Conservation (phyloP, 2,888 invertebrate genomes). For the Calameuta pallipes region DNA sequence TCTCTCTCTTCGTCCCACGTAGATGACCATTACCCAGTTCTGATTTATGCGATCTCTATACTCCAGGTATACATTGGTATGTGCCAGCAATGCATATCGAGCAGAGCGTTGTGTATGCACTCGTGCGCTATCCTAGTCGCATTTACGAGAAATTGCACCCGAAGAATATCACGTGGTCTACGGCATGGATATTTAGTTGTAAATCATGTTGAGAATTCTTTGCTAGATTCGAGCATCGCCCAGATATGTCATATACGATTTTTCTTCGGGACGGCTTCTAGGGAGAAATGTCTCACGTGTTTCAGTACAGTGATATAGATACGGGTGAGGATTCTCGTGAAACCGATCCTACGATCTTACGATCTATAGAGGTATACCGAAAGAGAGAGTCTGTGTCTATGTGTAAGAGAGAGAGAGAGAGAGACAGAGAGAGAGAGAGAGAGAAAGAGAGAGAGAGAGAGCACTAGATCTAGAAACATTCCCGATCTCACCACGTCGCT, state of each 20-base stretch:
- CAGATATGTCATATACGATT: background rate
- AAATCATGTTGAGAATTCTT: background rate
- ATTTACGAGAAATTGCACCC: background rate
- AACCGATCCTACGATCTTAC: background rate
- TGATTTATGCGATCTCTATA: background rate
- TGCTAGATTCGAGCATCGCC: background rate
- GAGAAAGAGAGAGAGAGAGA: background rate
- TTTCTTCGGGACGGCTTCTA: background rate
- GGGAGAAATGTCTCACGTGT: background rate
- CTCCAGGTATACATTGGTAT: background rate
- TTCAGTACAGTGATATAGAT: background rate
- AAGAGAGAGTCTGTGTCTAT: background rate
- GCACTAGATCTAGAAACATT: background rate
- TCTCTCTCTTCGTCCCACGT: conserved; percentile 14
- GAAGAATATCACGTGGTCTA: conserved; percentile 13
- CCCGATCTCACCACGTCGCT: conserved; percentile 5
- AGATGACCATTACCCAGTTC: background rate
- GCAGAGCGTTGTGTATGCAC: background rate
- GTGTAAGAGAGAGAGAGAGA: background rate
- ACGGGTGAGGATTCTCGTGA: background rate
- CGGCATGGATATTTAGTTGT: conserved; percentile 3
- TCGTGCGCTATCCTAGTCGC: background rate
- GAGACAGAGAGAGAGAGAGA: background rate
- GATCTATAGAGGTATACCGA: background rate
- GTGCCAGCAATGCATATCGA: background rate